Percentiles rank a stretch among this genome's conserved stretches.
These are phyloP conservation scores for Chymomyza procnemis DNA, from an alignment of 2,888 invertebrate genomes.

Conservation along the genomic window DNA sequence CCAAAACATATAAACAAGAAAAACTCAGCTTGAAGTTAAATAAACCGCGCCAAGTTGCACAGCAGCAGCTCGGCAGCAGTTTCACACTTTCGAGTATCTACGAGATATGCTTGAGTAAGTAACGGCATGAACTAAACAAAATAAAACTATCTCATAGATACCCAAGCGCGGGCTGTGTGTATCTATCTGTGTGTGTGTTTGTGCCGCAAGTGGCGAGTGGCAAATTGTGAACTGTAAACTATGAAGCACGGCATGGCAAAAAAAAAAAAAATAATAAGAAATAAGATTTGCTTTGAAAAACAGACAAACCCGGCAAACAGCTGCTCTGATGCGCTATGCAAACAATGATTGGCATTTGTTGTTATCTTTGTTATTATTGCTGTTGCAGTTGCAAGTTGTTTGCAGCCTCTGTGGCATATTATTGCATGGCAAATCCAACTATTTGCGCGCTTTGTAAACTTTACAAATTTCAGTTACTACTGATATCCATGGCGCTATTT, in stretches of 20 bases:
- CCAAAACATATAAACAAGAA: background rate
- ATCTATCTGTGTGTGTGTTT: background rate
- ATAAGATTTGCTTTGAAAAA: slow-evolving; percentile 18
- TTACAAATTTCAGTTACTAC: too few relatives aligned
- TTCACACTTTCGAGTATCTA: slow-evolving; percentile 54
- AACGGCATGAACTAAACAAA: slow-evolving; percentile 27
- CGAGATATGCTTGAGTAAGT: slow-evolving; percentile 49
- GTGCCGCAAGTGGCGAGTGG: slow-evolving; percentile 44
- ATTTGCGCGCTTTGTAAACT: slow-evolving; percentile 61
- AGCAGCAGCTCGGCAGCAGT: slow-evolving; percentile 34
- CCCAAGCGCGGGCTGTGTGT: background rate
- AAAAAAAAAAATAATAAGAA: too few relatives aligned
- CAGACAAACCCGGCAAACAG: slow-evolving; percentile 35
- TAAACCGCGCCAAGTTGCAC: background rate
- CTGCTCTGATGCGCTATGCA: slow-evolving; percentile 66
- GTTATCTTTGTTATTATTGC: slow-evolving; percentile 47
- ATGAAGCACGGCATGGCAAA: background rate
- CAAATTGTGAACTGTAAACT: slow-evolving; percentile 32
- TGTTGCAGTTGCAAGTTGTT: slow-evolving; percentile 13
- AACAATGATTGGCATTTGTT: slow-evolving; percentile 71
- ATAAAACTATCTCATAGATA: slow-evolving; percentile 64
- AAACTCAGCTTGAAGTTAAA: slow-evolving; percentile 1
- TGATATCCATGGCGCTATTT: too few relatives aligned
- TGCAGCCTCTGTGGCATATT: slow-evolving; percentile 5
- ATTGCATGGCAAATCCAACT: slow-evolving; percentile 27